Base-by-base conservation (phyloP, 1,140 invertebrate species). In the Daktulosphaira vitifoliae region DNA sequence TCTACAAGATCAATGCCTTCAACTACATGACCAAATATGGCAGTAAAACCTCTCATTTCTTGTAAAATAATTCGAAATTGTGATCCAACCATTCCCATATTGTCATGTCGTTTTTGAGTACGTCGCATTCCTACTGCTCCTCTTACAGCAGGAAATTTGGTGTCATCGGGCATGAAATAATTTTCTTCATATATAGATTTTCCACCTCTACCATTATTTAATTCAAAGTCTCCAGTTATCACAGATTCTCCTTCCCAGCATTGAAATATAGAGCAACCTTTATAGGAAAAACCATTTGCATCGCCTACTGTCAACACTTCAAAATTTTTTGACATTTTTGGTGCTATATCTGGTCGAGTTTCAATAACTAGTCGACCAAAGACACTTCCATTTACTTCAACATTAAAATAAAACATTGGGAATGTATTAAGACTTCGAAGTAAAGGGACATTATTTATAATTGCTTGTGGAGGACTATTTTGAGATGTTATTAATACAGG, bases 261-360 rank as follows among this genome's bases (percentile, higher is more conserved):
- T 70, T 89, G 87, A 72, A 89, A 89, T 66, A 90, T 83, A 53
- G 81, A 77, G 73, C 87, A 90, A 13, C 87, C 86, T 67, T 85
- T 86, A 71, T 89, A 90, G 25, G 87, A 84, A 62, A 86, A 80
- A 11, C 88, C 88, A 46, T 22, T 48, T 20, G 83, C 79, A 69
- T 90, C 88, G 2, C 89, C 88, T 0, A 85, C 88, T 11, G 87
- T 82, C 3, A 96, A 76, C 1, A 85, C 79, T 66, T 83, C 81
- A 75, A 95, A 96, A 75, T 96, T 96, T 73, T 90, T 88, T 22
- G 88, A 85, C 81, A 95, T 96, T 72, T 86, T 90, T 3, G 92
- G 92, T 3, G 90, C 90, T 5, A 84, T 82, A 74, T 94, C 88
- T 7, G 83, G 83, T 68, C 88, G 82, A 8, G 92, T 84, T 78